Conservation (phyloP, 2,113 vertebrate species). For the Acrocephalus kingi region DNA sequence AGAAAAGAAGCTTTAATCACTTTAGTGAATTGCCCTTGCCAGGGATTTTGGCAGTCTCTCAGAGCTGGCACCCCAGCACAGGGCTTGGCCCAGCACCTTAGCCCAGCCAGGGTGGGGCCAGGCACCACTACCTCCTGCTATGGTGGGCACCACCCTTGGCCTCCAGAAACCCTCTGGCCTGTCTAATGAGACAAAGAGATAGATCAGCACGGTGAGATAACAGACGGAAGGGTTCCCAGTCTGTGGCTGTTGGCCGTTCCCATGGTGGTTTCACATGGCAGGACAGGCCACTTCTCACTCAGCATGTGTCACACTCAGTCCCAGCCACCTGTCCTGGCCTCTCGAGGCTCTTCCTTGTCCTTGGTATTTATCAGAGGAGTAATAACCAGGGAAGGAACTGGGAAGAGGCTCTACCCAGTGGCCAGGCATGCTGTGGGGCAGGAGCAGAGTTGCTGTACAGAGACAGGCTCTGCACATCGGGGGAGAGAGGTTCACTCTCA, state of each 20-base stretch:
- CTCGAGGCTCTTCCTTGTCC: neutral
- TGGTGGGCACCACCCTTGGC: neutral
- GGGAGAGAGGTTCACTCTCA: neutral
- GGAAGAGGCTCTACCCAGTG: neutral
- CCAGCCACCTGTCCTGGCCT: fast-evolving
- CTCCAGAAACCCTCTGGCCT: neutral
- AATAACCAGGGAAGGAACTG: neutral
- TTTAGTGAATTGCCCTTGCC: neutral
- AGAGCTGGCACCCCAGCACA: neutral
- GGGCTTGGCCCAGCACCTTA: fast-evolving
- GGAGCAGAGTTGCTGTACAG: neutral
- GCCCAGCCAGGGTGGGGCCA: neutral
- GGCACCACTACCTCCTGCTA: fast-evolving
- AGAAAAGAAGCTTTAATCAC: neutral
- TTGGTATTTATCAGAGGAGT: neutral
- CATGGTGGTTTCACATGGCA: fast-evolving
- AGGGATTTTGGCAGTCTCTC: neutral
- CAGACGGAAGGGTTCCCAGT: neutral
- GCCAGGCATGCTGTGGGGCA: neutral
- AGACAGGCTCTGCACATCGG: neutral
- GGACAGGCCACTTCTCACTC: neutral
- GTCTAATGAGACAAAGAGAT: neutral
- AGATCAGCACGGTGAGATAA: neutral
- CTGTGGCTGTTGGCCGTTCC: fast-evolving
- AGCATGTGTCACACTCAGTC: neutral